Percentiles rank a stretch among this genome's conserved stretches.
These are phyloP conservation scores for Myiotriccus ornatus DNA, from an alignment of 2,797 vertebrate species.

Conservation along the genomic window DNA sequence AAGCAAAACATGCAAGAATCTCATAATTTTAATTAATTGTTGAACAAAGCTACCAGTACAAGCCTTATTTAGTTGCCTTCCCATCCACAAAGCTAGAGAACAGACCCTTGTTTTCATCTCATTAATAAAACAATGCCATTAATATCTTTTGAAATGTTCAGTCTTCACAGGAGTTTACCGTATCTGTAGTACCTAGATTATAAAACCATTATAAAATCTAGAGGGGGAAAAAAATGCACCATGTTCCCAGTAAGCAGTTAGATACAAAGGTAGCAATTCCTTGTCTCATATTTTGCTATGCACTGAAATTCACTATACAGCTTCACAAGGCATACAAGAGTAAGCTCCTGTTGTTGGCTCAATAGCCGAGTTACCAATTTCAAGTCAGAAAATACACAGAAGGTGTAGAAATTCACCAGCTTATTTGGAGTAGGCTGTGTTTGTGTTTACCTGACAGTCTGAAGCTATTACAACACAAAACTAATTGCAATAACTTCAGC, in stretches of 20 bases:
- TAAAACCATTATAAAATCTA: neutral
- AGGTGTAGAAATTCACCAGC: neutral
- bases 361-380: neutral
- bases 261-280: neutral
- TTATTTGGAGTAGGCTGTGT: neutral
- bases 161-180: neutral
- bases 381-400: neutral
- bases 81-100: neutral
- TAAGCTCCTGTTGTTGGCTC: neutral
- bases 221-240: fast-evolving
- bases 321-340: neutral
- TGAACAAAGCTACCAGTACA: neutral
- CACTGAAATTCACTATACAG: neutral
- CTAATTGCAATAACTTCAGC: neutral
- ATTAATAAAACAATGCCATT: neutral
- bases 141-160: neutral
- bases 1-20: neutral
- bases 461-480: neutral
- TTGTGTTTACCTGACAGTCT: neutral
- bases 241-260: neutral
- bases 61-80: neutral
- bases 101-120: neutral
- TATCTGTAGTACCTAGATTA: neutral
- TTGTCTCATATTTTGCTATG: neutral
- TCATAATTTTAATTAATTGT: neutral